Base-by-base conservation (phyloP, 2,888 invertebrate species). In the Monoplex corrugatus region DNA sequence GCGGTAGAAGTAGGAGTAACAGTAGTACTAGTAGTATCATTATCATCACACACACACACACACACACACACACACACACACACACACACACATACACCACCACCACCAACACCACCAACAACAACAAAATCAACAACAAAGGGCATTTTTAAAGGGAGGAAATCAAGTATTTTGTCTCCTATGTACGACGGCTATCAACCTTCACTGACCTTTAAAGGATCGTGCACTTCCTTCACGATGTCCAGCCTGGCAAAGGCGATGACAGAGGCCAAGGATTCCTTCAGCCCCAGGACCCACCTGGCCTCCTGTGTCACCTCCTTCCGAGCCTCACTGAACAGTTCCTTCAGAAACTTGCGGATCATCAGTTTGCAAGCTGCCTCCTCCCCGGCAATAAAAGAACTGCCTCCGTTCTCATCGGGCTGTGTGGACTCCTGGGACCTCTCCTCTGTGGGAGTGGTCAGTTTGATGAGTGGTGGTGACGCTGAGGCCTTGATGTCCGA, bases 241-340 rank as follows among this genome's bases (percentile, higher is more conserved):
- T 87, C 87, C 5, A 80, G 0, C 50, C 78, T 50, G 45, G 87
- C 45, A 19, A 75, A 72, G 50, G 50, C 87, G 19, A 80, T 32
- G 10, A 45, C 80, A 23, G 57, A 32, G 40, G 87, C 87, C 50
- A 87, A 40, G 50, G 57, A 38, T n/a, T 44, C 80, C 75, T 80
- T 87, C 57, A 80, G 50, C n/a, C 57, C 80, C 80, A 87, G 23
- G 38, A 80, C n/a, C 78, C 80, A 87, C 57, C 38, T 32, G 38
- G 57, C 57, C 43, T 87, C 78, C 23, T 50, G 19, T 10, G 23
- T 28, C 80, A 87, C 32, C 87, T 87, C 87, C 28, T 32, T 0
- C 38, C 38, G 8, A 0, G 80, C 44, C 40, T 57, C 16, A 28
- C 35, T 32, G 8, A 87, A 43, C 80, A 87, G 10, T 13, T 1